A percentile compares a stretch with the other conserved stretches of the same genome.
Conservation (phyloP, 2,797 vertebrate species). For the Pristis pectinata region DNA sequence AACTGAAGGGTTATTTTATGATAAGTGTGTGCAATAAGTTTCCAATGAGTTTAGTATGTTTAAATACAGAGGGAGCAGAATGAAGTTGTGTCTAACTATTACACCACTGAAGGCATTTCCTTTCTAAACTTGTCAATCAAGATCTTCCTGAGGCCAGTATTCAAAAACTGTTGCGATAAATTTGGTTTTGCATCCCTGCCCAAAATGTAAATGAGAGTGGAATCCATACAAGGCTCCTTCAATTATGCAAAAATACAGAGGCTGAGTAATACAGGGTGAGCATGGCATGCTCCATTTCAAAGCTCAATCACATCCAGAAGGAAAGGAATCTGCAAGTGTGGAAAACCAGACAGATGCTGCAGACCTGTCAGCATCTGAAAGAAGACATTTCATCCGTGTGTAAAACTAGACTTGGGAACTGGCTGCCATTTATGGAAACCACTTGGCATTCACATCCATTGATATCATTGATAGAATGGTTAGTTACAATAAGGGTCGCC, state of each 20-base stretch:
- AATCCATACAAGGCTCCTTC: not conserved
- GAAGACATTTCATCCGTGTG: not conserved
- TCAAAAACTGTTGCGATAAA: not conserved
- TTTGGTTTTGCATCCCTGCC: not conserved
- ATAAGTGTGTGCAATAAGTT: not conserved
- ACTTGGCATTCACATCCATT: no score
- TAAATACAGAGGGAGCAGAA: not conserved
- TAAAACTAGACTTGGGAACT: not conserved
- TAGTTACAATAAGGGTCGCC: not conserved
- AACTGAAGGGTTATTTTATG: no score
- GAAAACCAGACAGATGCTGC: not conserved
- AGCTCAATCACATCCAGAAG: not conserved
- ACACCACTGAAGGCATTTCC: not conserved
- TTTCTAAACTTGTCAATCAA: not conserved
- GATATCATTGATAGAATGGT: no score
- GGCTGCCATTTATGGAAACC: no score
- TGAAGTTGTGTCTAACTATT: not conserved
- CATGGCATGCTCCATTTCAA: not conserved
- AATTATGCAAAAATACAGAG: not conserved
- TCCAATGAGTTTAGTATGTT: not conserved
- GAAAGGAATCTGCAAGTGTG: not conserved
- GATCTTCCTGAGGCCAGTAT: conserved; percentile 10
- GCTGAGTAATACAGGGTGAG: not conserved
- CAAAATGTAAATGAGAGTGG: not conserved
- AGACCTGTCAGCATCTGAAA: not conserved